Percentiles rank a stretch among this genome's conserved stretches.
phyloP scores from a whole-genome alignment of 2,797 vertebrate species.

The Picus viridis region DNA sequence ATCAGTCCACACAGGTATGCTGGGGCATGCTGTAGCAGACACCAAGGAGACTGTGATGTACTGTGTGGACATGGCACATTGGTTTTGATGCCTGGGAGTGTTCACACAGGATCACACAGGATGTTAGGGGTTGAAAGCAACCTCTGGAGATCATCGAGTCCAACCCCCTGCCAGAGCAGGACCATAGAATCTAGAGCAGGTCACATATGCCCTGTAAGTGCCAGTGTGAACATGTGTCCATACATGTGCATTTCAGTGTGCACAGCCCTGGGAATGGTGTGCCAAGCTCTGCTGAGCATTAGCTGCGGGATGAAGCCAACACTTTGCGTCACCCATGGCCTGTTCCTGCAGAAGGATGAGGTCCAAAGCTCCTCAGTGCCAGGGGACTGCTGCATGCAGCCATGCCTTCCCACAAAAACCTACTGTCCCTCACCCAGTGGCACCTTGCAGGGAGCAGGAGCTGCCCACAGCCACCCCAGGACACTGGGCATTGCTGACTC shows the following conservation, averaged over 20 bases:
- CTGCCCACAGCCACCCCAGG: neutral
- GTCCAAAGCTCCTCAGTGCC: neutral
- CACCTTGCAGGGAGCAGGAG: neutral
- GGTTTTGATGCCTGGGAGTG: neutral
- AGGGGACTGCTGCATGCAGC: neutral
- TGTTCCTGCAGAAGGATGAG: neutral
- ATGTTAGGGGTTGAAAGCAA: no score
- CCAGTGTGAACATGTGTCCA: accelerated
- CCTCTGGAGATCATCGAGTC: no score
- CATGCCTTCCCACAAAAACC: neutral
- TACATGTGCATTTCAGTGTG: accelerated
- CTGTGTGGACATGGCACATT: accelerated
- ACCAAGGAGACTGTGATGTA: accelerated
- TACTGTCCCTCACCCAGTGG: neutral
- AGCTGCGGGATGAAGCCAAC: neutral
- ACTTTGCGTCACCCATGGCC: neutral
- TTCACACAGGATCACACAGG: neutral
- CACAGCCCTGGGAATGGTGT: accelerated
- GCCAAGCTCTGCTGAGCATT: neutral
- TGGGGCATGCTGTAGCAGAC: neutral
- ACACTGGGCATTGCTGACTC: accelerated
- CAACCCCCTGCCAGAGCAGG: no score
- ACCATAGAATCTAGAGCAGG: no score
- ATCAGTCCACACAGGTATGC: accelerated
- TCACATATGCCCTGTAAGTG: neutral